Evolutionary conservation across 2,888 invertebrate genomes (phyloP).

Genomic region (Cheilosia grossa): DNA sequence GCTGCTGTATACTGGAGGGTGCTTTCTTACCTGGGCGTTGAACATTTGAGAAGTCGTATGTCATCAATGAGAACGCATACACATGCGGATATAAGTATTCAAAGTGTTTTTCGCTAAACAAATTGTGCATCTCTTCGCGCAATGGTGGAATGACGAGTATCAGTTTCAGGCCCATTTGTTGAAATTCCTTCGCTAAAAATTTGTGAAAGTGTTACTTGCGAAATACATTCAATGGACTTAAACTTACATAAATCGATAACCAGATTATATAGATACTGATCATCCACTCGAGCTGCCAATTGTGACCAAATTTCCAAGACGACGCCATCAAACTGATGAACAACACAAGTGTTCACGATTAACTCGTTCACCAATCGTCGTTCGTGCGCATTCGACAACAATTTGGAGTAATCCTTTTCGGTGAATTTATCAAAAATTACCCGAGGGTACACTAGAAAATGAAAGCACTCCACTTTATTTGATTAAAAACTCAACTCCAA

Average conservation of each 20-base stretch:
- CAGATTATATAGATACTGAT: conserved; percentile 85
- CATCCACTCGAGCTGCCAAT: conserved; percentile 87
- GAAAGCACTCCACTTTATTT: conserved; percentile 29
- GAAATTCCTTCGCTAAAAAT: conserved; percentile 85
- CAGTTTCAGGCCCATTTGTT: conserved; percentile 85
- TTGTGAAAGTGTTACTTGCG: neutral
- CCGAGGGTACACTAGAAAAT: conserved; percentile 91
- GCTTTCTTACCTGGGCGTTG: conserved; percentile 88
- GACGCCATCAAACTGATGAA: conserved; percentile 93
- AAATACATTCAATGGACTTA: neutral
- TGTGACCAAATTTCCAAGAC: conserved; percentile 96
- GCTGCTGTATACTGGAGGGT: neutral
- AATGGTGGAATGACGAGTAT: conserved; percentile 92
- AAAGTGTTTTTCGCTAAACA: conserved; percentile 90
- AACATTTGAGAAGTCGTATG: conserved; percentile 95
- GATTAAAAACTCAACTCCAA: conserved; percentile 63
- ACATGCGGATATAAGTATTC: conserved; percentile 90
- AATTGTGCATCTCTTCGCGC: conserved; percentile 85
- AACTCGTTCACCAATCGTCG: conserved; percentile 87
- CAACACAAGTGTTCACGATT: conserved; percentile 88
- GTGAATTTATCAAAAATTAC: conserved; percentile 95
- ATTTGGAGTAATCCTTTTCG: conserved; percentile 88
- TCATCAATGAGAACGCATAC: conserved; percentile 97
- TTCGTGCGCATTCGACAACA: conserved; percentile 88
- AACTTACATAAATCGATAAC: conserved; percentile 85